Evolutionary conservation across 2,888 invertebrate species (phyloP).

Genomic region (Drosophila rubida): DNA sequence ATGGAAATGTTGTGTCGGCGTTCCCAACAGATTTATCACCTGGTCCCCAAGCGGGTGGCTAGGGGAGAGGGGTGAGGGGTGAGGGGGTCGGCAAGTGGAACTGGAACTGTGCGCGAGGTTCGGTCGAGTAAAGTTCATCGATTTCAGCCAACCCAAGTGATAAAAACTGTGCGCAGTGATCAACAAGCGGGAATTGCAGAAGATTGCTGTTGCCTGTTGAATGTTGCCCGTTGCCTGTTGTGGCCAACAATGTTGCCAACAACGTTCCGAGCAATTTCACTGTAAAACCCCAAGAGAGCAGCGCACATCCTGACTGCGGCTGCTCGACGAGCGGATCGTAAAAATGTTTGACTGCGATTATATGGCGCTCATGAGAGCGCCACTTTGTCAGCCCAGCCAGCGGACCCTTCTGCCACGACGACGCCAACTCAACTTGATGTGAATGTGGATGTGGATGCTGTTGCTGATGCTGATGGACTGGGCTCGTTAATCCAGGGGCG

Average conservation of each 20-base stretch:
- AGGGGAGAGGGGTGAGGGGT: not conserved
- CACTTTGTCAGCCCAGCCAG: conserved; percentile 63
- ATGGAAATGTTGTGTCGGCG: conserved; percentile 79
- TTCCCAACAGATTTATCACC: conserved; percentile 82
- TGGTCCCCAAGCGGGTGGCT: conserved; percentile 48
- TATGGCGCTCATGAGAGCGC: conserved; percentile 82
- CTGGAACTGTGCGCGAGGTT: not conserved
- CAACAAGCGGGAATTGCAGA: conserved; percentile 55
- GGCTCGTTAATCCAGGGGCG: conserved; percentile 39
- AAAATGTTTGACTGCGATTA: conserved; percentile 82
- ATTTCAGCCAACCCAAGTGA: conserved; percentile 74
- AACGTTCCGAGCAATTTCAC: conserved; percentile 55
- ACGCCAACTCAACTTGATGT: not conserved
- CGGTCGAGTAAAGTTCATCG: conserved; percentile 75
- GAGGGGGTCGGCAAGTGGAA: conserved; percentile 5
- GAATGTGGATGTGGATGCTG: not conserved
- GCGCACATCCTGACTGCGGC: conserved; percentile 21
- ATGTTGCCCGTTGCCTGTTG: not conserved
- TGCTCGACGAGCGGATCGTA: conserved; percentile 60
- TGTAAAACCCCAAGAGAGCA: conserved; percentile 41
- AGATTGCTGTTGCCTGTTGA: conserved; percentile 18
- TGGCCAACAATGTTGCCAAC: conserved; percentile 68
- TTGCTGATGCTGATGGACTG: conserved; percentile 51
- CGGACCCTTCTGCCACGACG: conserved; percentile 1
- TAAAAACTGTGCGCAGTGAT: conserved; percentile 72